phyloP scores from a whole-genome alignment of 2,888 invertebrate species.

The Metacarcinus magister region DNA sequence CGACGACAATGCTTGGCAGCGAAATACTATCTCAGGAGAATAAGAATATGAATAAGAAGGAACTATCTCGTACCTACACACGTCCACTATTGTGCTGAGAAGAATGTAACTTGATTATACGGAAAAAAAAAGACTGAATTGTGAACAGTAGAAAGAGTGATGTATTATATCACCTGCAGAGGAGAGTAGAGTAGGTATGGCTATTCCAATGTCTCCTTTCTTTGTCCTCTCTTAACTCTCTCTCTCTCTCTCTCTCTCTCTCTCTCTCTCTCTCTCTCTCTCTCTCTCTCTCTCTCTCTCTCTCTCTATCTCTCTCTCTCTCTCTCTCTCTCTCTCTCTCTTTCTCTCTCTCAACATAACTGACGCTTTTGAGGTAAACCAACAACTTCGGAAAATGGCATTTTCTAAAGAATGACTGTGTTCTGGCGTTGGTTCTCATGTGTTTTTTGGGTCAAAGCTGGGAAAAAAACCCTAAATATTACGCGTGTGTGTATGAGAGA shows the following conservation, averaged over 20 bases:
- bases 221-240: not conserved
- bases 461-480: not conserved
- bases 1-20: not conserved
- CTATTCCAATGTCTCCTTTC: not conserved
- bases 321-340: no score
- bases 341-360: no score
- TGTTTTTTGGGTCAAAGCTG: not conserved
- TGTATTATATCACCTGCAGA: not conserved
- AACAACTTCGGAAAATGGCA: not conserved
- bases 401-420: not conserved
- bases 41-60: slow-evolving; percentile 28
- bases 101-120: not conserved
- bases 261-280: slow-evolving; percentile 55
- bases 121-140: not conserved
- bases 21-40: not conserved
- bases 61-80: not conserved
- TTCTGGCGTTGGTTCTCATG: not conserved
- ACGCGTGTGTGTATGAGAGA: not conserved
- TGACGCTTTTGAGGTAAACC: no score
- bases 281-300: slow-evolving; percentile 1
- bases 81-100: not conserved
- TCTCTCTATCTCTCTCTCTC: not conserved
- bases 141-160: not conserved
- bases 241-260: slow-evolving; percentile 57
- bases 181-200: not conserved